Evolutionary conservation across 2,797 vertebrate genomes (phyloP), one percentile per base, ranked within the genome.

Genomic region (Rousettus madagascariensis): DNA sequence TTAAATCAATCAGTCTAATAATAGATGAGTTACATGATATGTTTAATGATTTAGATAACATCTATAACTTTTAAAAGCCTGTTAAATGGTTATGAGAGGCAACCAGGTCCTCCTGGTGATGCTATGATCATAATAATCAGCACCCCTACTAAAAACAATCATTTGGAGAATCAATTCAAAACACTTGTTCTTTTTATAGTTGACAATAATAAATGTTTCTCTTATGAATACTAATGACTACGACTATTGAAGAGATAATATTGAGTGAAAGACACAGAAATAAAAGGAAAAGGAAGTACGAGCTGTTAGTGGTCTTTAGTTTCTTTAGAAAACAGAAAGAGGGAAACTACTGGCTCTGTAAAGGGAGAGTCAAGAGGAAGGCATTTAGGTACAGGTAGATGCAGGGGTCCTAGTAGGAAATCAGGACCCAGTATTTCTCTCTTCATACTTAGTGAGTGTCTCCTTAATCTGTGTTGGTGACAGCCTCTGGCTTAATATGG

Each of bases 1-100:
- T 94, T 96, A 88, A 94, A 65, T 74, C 88, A 94, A 92, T 95
- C 33, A 55, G 1, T 61, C 28, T 95, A 89, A 91, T 86, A 86
- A 94, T 55, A 69, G 84, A 91, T 63, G 38, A 87, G 33, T 90
- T 87, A 33, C 74, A 63, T 63, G 43, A 71, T 91, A 53, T 87
- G 20, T 61, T 91, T 84, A 95, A 71, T 92, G 89, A 91, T 84
- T 80, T 75, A 94, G 61, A 90, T 51, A 36, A 8, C 80, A 68
- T 61, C 16, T 89, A 19, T 46, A 72, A 91, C 38, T 89, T 86
- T 80, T 72, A 83, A 90, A 91, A 89, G 46, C 17, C 38, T 78
- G 38, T 65, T 90, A 59, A 85, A 30, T 83, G 38, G 33, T 75
- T 75, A 46, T 59, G 4, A 86, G 69, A 66, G 19, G 57, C 83